These are phyloP conservation scores for Pituophis catenifer DNA, from an alignment of 2,113 vertebrate species.

Conservation along the genomic window DNA sequence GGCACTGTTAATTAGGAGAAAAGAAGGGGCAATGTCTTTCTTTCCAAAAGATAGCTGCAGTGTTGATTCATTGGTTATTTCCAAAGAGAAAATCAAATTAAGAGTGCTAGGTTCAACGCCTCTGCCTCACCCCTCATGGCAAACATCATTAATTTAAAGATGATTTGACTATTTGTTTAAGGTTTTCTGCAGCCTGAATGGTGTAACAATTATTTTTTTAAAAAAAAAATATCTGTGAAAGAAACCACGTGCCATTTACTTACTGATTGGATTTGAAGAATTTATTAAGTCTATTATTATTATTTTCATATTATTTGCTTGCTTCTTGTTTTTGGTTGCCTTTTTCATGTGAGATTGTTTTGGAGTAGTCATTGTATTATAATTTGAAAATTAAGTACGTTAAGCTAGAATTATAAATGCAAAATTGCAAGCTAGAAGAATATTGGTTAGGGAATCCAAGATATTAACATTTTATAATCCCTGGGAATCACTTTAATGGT, in stretches of 20 bases:
- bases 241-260: neutral
- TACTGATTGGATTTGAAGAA: neutral
- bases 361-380: neutral
- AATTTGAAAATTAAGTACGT: neutral
- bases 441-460: neutral
- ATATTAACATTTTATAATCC: neutral
- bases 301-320: neutral
- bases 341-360: neutral
- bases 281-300: neutral
- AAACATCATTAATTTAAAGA: neutral
- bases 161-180: neutral
- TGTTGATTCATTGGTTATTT: neutral
- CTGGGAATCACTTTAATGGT: neutral
- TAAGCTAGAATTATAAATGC: neutral
- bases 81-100: neutral
- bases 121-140: neutral
- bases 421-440: neutral
- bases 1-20: conserved; percentile 65
- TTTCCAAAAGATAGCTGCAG: conserved; percentile 31
- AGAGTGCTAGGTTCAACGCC: too few species aligned
- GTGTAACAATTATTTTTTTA: neutral
- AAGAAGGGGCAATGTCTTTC: conserved; percentile 23
- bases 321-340: neutral
- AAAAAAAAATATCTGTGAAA: neutral
- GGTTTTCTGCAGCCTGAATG: neutral